A percentile compares a stretch with the other conserved stretches of the same genome.
Evolutionary conservation across 2,113 vertebrate species (phyloP).

Genomic region (Tyto alba): DNA sequence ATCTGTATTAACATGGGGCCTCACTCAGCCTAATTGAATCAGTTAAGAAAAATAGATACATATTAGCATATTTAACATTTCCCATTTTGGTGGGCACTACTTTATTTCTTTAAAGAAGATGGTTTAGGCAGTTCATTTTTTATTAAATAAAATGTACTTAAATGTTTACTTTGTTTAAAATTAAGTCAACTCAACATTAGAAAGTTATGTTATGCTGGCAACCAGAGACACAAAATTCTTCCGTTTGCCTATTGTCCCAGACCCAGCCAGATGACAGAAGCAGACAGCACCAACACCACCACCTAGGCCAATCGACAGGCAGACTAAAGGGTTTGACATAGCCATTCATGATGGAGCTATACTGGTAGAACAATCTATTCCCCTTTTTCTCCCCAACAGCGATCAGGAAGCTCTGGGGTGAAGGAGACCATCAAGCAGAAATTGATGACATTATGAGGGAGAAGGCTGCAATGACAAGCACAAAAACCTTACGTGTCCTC

Average conservation of each 20-base stretch:
- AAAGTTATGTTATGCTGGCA: background rate
- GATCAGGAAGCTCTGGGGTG: conserved; percentile 77
- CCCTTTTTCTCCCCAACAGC: conserved; percentile 58
- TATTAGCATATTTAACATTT: background rate
- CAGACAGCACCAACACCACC: background rate
- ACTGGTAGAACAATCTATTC: background rate
- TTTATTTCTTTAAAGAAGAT: background rate
- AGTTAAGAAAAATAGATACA: background rate
- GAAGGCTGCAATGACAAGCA: conserved; percentile 48
- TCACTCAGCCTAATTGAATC: background rate
- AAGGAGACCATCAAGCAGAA: conserved; percentile 72
- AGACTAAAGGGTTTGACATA: background rate
- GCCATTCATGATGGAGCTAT: background rate
- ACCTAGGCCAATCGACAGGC: background rate
- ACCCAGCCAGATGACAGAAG: background rate
- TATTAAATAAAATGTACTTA: background rate
- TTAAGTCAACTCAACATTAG: background rate
- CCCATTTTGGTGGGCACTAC: background rate
- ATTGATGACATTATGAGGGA: conserved; percentile 81
- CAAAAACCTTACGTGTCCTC: conserved; percentile 61
- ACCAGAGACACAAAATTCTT: background rate
- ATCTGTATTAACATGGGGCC: background rate
- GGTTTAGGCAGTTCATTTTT: background rate
- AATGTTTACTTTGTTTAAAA: background rate
- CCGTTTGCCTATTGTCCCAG: background rate